phyloP scores from a whole-genome alignment of 2,888 invertebrate genomes.

The Xiphydria camelus region DNA sequence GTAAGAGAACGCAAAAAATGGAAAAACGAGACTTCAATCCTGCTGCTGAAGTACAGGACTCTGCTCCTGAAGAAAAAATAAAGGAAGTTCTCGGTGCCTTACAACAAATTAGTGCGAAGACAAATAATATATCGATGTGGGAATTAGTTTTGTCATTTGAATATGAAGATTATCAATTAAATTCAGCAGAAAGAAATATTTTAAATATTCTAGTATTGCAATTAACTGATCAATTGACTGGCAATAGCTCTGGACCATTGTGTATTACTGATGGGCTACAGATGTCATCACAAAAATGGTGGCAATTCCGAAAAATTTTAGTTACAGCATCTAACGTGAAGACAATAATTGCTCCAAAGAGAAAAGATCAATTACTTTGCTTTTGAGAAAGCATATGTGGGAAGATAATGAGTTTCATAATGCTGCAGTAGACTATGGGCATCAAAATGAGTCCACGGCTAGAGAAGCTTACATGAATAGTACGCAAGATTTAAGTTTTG shows the following conservation, averaged over 20 bases:
- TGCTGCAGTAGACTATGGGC: slow-evolving; percentile 22
- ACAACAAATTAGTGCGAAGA: too few relatives aligned
- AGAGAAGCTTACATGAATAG: slow-evolving; percentile 10
- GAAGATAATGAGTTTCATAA: slow-evolving; percentile 6
- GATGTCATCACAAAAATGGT: slow-evolving; percentile 17
- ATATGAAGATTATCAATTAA: slow-evolving; percentile 21
- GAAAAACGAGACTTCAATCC: too few relatives aligned
- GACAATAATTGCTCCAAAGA: too few relatives aligned
- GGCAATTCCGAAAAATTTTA: slow-evolving; percentile 21
- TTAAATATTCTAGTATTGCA: slow-evolving; percentile 18
- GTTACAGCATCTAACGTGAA: slow-evolving; percentile 26
- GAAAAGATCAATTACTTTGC: too few relatives aligned
- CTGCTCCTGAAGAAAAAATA: too few relatives aligned
- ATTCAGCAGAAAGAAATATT: slow-evolving; percentile 15
- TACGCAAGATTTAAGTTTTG: slow-evolving; percentile 11
- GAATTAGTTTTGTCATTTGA: slow-evolving; percentile 19
- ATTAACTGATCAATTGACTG: slow-evolving; percentile 16
- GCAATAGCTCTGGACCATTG: slow-evolving; percentile 11
- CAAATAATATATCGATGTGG: too few relatives aligned
- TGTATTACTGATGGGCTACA: slow-evolving; percentile 18
- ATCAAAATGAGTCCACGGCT: slow-evolving; percentile 18
- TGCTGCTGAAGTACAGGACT: too few relatives aligned
- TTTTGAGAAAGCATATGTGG: slow-evolving; percentile 20
- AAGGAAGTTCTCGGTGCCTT: too few relatives aligned
- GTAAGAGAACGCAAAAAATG: too few relatives aligned